Percentiles rank a stretch among this genome's conserved stretches.
Evolutionary conservation across 1,140 invertebrate genomes (phyloP).

Genomic region (Heterodera schachtii): DNA sequence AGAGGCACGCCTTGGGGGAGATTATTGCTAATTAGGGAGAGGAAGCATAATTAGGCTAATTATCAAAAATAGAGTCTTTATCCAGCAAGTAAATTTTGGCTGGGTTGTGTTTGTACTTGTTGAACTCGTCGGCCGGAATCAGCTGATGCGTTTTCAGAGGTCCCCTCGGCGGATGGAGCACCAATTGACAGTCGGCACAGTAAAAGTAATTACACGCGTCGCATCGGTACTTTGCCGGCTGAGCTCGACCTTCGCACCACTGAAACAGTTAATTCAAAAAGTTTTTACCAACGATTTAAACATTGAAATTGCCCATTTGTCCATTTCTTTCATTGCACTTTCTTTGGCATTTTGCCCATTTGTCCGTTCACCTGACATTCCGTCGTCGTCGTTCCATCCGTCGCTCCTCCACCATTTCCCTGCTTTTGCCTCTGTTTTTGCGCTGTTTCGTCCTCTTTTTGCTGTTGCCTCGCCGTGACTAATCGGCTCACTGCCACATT

Average conservation of each 20-base stretch:
- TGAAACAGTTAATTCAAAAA: conserved; percentile 6
- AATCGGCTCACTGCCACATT: conserved; percentile 40
- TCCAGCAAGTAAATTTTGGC: neutral
- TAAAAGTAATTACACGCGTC: conserved; percentile 95
- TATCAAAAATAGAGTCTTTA: neutral
- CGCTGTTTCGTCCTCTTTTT: neutral
- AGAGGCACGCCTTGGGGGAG: neutral
- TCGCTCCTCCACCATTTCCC: neutral
- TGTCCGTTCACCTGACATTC: conserved; percentile 72
- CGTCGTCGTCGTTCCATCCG: conserved; percentile 2
- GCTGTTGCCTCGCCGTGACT: conserved; percentile 11
- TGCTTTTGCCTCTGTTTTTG: neutral
- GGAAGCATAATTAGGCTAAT: neutral
- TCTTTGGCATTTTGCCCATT: neutral
- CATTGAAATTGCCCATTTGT: neutral
- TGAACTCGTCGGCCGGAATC: conserved; percentile 65
- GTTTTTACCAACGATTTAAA: neutral
- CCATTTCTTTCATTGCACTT: too few species aligned
- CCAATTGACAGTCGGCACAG: conserved; percentile 85
- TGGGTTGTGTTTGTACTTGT: neutral
- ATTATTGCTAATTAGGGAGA: neutral
- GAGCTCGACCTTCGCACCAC: conserved; percentile 35
- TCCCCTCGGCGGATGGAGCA: conserved; percentile 86
- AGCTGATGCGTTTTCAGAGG: conserved; percentile 88
- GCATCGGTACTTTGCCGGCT: conserved; percentile 71